Evolutionary conservation across 2,113 vertebrate species (phyloP), one percentile per base, ranked within the genome.

Genomic region (Xiphias gladius): DNA sequence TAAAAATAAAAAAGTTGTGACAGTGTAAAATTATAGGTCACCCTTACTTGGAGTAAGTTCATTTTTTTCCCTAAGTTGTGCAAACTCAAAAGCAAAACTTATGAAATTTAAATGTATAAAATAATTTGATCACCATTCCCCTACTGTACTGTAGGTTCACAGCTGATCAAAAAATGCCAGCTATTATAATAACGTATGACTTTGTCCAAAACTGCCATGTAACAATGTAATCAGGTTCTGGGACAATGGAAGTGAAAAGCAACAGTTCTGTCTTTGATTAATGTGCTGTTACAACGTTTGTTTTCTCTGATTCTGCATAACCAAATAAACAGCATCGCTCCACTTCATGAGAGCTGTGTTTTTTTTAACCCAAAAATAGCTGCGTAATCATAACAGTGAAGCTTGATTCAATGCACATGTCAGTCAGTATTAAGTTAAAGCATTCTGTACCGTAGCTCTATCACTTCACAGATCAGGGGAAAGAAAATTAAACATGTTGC

Each of bases 241-340:
- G 93, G 91, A 94, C 92, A 92, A 67, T 94, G 92, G 81, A 88
- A 91, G 86, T 68, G 52, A 91, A 93, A 92, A 89, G 87, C 88
- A 89, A 91, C 88, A 85, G 64, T 76, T 78, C 81, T 88, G 76
- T 83, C 35, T 88, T 73, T 86, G 76, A 93, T 90, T 75, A 91
- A 92, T 89, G 87, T 64, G 17, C 75, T 16, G 35, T 82, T 77
- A 57, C 35, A 17, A 12, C 71, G 89, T 94, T 93, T 91, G 78
- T 94, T 94, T 94, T 87, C 87, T 87, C 80, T 66, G 46, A 86
- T 85, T 93, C 77, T 91, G 86, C 78, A 87, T 52, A 84, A 87
- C 84, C 84, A 88, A 88, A 90, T 68, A 87, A 93, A 93, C 90
- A 90, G 63, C 70, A 87, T 43, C 2, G 72, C 73, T 91, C 66